Percentiles rank a stretch among this genome's conserved stretches.
These are phyloP conservation scores for Onychomys leucogaster DNA, from an alignment of 2,797 vertebrate species.

Conservation along the genomic window DNA sequence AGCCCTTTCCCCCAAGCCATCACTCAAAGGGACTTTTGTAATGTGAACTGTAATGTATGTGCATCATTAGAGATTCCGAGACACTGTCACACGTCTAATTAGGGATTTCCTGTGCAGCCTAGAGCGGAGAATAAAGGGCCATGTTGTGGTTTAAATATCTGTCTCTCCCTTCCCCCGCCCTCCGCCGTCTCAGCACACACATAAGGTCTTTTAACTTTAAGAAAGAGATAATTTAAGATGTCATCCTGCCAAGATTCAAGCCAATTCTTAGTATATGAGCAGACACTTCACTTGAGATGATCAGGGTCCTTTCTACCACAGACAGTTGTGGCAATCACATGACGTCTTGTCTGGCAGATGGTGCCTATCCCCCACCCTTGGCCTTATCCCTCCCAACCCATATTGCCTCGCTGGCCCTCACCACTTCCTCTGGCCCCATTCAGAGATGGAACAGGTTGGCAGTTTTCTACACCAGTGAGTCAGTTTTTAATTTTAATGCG, in stretches of 20 bases:
- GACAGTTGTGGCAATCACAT: background rate
- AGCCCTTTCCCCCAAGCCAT: background rate
- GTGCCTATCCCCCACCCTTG: background rate
- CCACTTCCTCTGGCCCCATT: background rate
- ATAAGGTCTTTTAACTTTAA: constrained; percentile 66
- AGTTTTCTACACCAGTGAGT: constrained; percentile 37
- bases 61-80: constrained; percentile 35
- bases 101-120: constrained; percentile 73
- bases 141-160: constrained; percentile 62
- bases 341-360: constrained; percentile 4
- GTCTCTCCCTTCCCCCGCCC: background rate
- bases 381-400: background rate
- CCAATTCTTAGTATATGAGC: background rate
- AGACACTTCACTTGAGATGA: background rate
- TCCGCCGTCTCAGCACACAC: background rate
- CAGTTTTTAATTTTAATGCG: constrained; percentile 60
- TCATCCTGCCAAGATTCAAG: background rate
- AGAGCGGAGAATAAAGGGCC: constrained; percentile 59
- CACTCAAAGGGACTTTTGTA: constrained; percentile 73
- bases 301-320: background rate
- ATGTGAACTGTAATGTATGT: constrained; percentile 53
- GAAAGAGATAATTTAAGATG: constrained; percentile 48
- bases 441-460: background rate
- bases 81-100: constrained; percentile 62
- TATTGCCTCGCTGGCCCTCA: no score